Percentiles rank a stretch among this genome's conserved stretches.
Evolutionary conservation across 1,140 invertebrate species (phyloP).

Genomic region (Kradibia gibbosae): DNA sequence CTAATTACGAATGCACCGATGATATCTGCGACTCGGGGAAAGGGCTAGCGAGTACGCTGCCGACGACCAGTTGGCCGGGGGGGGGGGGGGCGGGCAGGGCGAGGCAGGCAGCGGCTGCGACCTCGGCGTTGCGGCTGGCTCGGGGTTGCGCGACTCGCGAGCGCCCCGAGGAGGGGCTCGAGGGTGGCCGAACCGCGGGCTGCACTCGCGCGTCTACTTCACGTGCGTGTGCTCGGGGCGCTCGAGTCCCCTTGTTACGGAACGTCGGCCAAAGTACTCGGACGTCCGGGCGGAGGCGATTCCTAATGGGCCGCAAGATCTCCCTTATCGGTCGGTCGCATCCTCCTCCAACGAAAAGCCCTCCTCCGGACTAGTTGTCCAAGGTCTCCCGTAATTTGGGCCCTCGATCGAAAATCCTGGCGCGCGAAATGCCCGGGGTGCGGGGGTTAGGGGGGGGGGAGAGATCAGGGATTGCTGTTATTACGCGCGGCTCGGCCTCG

Average conservation of each 20-base stretch:
- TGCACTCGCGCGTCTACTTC: no score
- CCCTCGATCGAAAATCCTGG: constrained; percentile 63
- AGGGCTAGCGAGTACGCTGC: no score
- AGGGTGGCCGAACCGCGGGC: no score
- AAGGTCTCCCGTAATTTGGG: constrained; percentile 73
- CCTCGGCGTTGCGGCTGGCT: neutral
- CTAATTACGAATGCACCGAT: constrained; percentile 24
- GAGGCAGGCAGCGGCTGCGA: neutral
- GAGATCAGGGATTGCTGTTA: constrained; percentile 71
- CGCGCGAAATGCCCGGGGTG: constrained; percentile 67
- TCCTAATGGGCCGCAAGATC: constrained; percentile 1
- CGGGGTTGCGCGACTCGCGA: no score
- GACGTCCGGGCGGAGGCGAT: constrained; percentile 22
- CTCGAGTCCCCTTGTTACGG: no score
- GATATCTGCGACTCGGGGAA: constrained; percentile 12
- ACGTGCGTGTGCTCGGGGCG: no score
- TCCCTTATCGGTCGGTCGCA: no score
- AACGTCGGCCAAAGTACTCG: constrained; percentile 36
- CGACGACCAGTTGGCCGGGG: neutral
- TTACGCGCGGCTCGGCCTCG: constrained; percentile 67
- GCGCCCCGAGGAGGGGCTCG: no score
- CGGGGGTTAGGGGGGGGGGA: constrained; percentile 61
- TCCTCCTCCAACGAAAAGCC: neutral
- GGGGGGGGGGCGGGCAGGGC: neutral
- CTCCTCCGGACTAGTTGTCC: constrained; percentile 65